Base-by-base conservation (phyloP, 2,797 vertebrate genomes). In the Philypnodon macrostomus region DNA sequence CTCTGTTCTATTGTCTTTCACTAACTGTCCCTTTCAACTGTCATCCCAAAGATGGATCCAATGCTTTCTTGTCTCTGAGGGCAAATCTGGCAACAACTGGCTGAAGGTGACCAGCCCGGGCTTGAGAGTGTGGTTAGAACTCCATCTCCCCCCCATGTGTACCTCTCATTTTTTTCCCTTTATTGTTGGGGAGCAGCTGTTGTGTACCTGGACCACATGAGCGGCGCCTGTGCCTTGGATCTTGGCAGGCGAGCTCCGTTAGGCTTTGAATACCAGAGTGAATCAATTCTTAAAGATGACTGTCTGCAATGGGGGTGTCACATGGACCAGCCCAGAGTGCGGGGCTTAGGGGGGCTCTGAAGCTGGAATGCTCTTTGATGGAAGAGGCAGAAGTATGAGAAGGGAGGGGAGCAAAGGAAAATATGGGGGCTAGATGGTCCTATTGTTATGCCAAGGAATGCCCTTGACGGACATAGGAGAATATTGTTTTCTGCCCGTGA, bases 261-360 rank as follows among this genome's bases (percentile, higher is more conserved):
- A 68, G 83, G 86, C 86, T 89, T 87, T 78, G 77, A 83, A 88
- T 85, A 87, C 87, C 84, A 83, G 81, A 83, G 85, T 84, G 82
- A 89, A 88, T 89, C 87, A 86, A 83, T 87, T 89, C 89, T 90
- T 89, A 84, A 90, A 89, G 87, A 93, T 88, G 92, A 92, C 88
- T 86, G 84, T 83, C 67, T 85, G 69, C 54, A 34, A n/a, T 40
- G 74, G 75, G 76, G 52, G 67, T 78, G 84, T 82, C 80, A 85
- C 75, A 83, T 77, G 71, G 77, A 73, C 75, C 44, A 70, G 73
- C 75, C 77, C 66, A 71, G 81, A 80, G 81, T 76, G 76, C 70
- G 77, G 77, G 87, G 88, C 86, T 88, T 88, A 87, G 70, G 79
- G 83, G 15, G 85, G 86, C 84, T 86, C 87, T 88, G 84, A 73